A percentile compares a stretch with the other conserved stretches of the same genome.
These are phyloP conservation scores for Archivesica marissinica DNA, from an alignment of 1,140 invertebrate genomes.

Conservation along the genomic window DNA sequence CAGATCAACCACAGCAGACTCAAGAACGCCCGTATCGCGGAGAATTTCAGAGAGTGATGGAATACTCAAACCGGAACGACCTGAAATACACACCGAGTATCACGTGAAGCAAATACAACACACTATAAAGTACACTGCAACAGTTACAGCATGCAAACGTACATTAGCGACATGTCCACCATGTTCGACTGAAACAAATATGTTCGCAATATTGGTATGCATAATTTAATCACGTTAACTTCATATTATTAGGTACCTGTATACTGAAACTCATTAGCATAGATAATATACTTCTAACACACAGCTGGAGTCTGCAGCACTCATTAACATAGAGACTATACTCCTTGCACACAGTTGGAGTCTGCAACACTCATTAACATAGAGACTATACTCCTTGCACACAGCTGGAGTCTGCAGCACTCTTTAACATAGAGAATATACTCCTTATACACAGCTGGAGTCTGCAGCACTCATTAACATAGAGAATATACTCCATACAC, in stretches of 20 bases:
- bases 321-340: too few relatives aligned
- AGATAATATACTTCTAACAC: too few relatives aligned
- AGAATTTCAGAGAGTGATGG: slow-evolving; percentile 26
- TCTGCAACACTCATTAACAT: too few relatives aligned
- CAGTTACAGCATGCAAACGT: background rate
- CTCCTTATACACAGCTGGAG: too few relatives aligned
- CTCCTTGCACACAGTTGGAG: too few relatives aligned
- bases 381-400: too few relatives aligned
- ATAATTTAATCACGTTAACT: background rate
- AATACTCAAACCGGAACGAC: background rate
- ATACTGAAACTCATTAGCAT: background rate
- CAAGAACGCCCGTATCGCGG: background rate
- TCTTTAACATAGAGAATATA: too few relatives aligned
- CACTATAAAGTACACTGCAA: background rate
- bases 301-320: too few relatives aligned
- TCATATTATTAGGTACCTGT: too few relatives aligned
- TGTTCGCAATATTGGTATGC: background rate
- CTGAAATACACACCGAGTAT: background rate
- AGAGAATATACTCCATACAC: too few relatives aligned
- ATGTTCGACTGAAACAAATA: background rate
- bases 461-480: too few relatives aligned
- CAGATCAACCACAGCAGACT: background rate
- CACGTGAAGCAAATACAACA: background rate
- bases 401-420: too few relatives aligned
- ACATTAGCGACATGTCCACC: background rate